Evolutionary conservation across 2,888 invertebrate species (phyloP), one percentile per base, ranked within the genome.

Genomic region (Tetragonula carbonaria): DNA sequence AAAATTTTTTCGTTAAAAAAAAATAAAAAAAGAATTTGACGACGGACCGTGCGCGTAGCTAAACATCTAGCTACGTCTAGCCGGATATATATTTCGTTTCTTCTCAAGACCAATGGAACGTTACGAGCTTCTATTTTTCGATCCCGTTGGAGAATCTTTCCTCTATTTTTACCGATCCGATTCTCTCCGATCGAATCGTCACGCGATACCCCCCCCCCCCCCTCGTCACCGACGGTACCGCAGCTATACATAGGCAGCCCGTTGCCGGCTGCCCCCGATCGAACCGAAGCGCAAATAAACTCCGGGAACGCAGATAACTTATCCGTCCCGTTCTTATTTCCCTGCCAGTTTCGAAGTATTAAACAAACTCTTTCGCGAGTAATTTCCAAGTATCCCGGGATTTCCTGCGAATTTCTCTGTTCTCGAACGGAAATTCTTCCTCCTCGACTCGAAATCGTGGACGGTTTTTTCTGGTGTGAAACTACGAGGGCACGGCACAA

Each of bases 261-360:
- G 50, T 45, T 59, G 21, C 45, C 90, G 91, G 91, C 90, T 92
- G 92, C 90, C 86, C 89, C 84, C 90, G 90, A 91, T 93, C 90
- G 90, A 92, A 93, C 92, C 86, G 90, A 92, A 92, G 84, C 93
- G 88, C 92, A 93, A 94, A 93, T 93, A 93, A 93, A 94, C 91
- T 90, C 82, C 28, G 87, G 57, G 74, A 74, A 71, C 74, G 66
- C 53, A 71, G 76, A 85, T 85, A 74, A 77, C 68, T 80, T 71
- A 67, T 80, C 70, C 59, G 66, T 23, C 23, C 14, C 21, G 66
- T 75, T 67, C 82, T 71, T 53, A 82, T 45, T 67, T 67, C 11
- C 28, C 28, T 18, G 28, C 23, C 23, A 16, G 16, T 18, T 16
- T 53, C 21, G 16, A 62, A 28, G 23, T 16, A 8, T 28, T 23